A percentile compares a stretch with the other conserved stretches of the same genome.
Conservation (phyloP, 2,888 invertebrate genomes). For the Tinea pellionella region DNA sequence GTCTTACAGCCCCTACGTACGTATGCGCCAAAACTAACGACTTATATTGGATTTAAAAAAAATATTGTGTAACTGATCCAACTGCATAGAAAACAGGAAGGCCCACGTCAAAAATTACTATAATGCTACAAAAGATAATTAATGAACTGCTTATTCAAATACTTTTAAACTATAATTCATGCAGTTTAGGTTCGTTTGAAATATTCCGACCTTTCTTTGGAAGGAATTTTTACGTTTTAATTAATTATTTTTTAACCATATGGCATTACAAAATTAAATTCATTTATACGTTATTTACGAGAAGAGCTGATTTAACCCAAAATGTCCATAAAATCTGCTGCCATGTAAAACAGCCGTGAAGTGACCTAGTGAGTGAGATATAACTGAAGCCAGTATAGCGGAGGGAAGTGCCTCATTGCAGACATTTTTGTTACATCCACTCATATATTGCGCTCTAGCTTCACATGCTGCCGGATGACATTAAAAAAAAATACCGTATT, state of each 20-base stretch:
- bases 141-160: conserved; percentile 69
- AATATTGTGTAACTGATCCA: conserved; percentile 54
- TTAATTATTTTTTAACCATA: conserved; percentile 54
- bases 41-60: conserved; percentile 29
- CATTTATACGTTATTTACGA: too few species aligned
- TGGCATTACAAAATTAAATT: conserved; percentile 44
- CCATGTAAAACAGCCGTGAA: too few species aligned
- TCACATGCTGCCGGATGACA: too few species aligned
- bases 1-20: conserved; percentile 35
- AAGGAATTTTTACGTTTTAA: conserved; percentile 43
- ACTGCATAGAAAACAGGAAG: conserved; percentile 62
- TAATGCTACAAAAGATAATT: conserved; percentile 59
- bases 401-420: too few species aligned
- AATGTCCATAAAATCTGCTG: too few species aligned
- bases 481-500: too few species aligned
- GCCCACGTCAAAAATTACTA: conserved; percentile 66
- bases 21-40: conserved; percentile 59
- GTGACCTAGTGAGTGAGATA: too few species aligned
- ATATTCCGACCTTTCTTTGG: conserved; percentile 59
- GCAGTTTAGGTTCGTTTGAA: conserved; percentile 61
- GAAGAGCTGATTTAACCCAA: too few species aligned
- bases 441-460: too few species aligned
- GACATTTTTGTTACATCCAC: too few species aligned
- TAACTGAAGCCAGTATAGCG: too few species aligned
- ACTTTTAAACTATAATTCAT: conserved; percentile 69